phyloP scores from a whole-genome alignment of 2,113 vertebrate species.

The Misgurnus mizolepis region DNA sequence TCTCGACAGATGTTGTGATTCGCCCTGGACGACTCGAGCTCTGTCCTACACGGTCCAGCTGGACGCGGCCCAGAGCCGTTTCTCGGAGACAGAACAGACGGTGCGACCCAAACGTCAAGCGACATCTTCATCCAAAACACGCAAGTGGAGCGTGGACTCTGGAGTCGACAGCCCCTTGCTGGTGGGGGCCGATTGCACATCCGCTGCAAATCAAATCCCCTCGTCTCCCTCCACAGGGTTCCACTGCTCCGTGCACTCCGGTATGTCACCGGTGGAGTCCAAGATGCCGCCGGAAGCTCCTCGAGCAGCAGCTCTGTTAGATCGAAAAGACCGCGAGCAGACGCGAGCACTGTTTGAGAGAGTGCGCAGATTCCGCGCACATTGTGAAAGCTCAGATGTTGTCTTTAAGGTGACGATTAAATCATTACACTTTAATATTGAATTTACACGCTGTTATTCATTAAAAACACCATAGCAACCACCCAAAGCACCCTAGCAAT shows the following conservation, averaged over 20 bases:
- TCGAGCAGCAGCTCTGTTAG: slow-evolving; percentile 64
- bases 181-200: slow-evolving; percentile 47
- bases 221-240: slow-evolving; percentile 64
- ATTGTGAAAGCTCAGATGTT: slow-evolving; percentile 76
- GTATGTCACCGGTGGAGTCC: slow-evolving; percentile 12
- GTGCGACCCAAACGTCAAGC: slow-evolving; percentile 2
- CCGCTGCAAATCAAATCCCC: slow-evolving; percentile 56
- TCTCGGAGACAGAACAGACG: slow-evolving; percentile 34
- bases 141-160: slow-evolving; percentile 63
- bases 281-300: slow-evolving; percentile 41
- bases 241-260: slow-evolving; percentile 54
- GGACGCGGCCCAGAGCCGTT: slow-evolving; percentile 52
- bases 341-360: slow-evolving; percentile 81
- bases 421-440: neutral
- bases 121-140: slow-evolving; percentile 19
- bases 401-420: slow-evolving; percentile 73
- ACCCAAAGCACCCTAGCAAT: too few relatives aligned
- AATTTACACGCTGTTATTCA: too few relatives aligned
- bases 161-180: slow-evolving; percentile 67
- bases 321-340: slow-evolving; percentile 78
- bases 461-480: too few relatives aligned
- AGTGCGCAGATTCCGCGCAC: slow-evolving; percentile 75
- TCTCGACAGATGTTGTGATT: slow-evolving; percentile 81
- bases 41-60: slow-evolving; percentile 74
- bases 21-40: slow-evolving; percentile 81